Base-by-base conservation (phyloP, 2,888 invertebrate genomes). In the Acanthococcus lagerstroemiae region DNA sequence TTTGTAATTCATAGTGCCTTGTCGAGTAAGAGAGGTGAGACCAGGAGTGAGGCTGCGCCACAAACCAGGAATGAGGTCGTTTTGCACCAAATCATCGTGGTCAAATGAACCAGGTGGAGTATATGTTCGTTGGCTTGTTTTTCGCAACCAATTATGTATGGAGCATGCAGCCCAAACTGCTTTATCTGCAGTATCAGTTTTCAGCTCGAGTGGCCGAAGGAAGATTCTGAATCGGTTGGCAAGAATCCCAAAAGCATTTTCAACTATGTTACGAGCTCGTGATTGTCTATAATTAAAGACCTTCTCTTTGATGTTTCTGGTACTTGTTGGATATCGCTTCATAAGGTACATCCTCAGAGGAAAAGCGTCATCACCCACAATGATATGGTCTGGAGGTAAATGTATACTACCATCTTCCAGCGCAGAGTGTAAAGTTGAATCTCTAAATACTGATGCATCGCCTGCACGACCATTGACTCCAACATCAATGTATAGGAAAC, bases 131-230 rank as follows among this genome's bases (percentile, higher is more conserved):
- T 55, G 45, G 9, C 50, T n/a, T 44, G 67, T 68, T 25, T 55
- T 67, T 22, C 67, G 44, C 44, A 68, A 45, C 68, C 67, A 68
- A 56, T 67, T 67, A 60, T 66, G 66, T 30, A 67, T n/a, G 65
- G 63, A 25, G 45, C 57, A 58, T 27, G 26, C 46, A 4, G 58
- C 46, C n/a, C 26, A 48, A 58, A 68, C 22, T 27, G 67, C 50
- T 46, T 37, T 54, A 44, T 68, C 68, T 3, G 63, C 45, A 17
- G 67, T 68, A n/a, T 55, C 52, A 22, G 52, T 50, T 61, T 57
- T 44, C 19, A 67, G 27, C 19, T 67, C 30, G n/a, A 66, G 50
- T 50, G 66, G 66, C 24, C 50, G 22, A 24, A 48, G 25, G 44
- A 66, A 66, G 19, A 58, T 48, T 27, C 66, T 25, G n/a, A 66